These are phyloP conservation scores for Rhyacichthys aspro DNA, from an alignment of 2,797 vertebrate genomes.

Conservation along the genomic window DNA sequence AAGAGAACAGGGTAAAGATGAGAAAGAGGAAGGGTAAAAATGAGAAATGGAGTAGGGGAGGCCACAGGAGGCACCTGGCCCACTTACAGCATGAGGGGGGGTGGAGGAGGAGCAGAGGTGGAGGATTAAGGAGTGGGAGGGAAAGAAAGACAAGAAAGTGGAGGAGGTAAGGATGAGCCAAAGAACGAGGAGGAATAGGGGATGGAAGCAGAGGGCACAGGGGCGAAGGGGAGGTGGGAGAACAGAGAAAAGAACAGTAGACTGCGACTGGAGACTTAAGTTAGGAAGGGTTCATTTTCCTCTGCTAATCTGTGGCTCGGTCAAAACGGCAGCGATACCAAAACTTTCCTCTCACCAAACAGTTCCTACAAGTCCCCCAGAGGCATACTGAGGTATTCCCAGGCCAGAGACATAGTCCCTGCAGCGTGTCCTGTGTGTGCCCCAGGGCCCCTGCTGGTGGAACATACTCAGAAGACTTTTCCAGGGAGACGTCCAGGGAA, in stretches of 20 bases:
- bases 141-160: constrained; percentile 39
- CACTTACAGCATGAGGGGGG: constrained; percentile 75
- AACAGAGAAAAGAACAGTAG: constrained; percentile 32
- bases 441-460: neutral
- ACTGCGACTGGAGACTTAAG: constrained; percentile 2
- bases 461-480: constrained; percentile 9
- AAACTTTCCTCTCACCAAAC: no score
- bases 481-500: constrained; percentile 10
- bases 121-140: constrained; percentile 69
- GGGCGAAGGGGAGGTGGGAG: constrained; percentile 52
- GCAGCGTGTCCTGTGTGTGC: neutral
- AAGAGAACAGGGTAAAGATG: constrained; percentile 73
- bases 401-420: no score
- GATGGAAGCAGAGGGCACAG: constrained; percentile 24
- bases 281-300: no score
- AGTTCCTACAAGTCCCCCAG: no score
- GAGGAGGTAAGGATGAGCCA: constrained; percentile 22
- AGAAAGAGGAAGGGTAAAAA: constrained; percentile 80
- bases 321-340: no score
- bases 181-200: constrained; percentile 16
- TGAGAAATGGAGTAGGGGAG: constrained; percentile 83
- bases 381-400: no score
- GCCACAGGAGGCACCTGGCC: constrained; percentile 84
- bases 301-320: no score
- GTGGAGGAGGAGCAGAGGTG: constrained; percentile 62